Evolutionary conservation across 2,113 vertebrate genomes (phyloP), one percentile per base, ranked within the genome.

Genomic region (Lepisosteus osseus): DNA sequence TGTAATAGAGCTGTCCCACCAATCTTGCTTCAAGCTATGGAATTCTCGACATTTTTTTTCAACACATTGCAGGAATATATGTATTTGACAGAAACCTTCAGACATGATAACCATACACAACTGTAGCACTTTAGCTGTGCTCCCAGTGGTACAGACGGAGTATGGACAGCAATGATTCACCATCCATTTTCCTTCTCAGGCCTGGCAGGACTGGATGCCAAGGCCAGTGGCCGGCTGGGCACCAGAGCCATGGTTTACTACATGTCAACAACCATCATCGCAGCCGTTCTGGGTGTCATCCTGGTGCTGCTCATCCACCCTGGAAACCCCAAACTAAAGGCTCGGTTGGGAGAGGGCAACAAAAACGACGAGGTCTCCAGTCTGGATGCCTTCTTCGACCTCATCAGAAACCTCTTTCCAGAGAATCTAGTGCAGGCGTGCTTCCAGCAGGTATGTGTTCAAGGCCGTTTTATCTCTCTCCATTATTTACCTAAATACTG

Each of bases 161-260:
- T 29, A 29, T 29, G 29, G 29, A 29, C 29, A 29, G 29, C 29
- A 29, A 29, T 29, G 29, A 29, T 29, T 29, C 29, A 29, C 29
- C 29, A 29, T 29, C 29, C 29, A 29, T 29, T 89, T 78, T 84
- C 79, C 47, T 54, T 76, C 63, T 63, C 82, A 99, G 97, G 97
- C 79, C 85, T 99, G 72, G 90, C 97, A 8, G 97, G 97, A 75
- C 86, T 99, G 84, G 97, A 99, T 80, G 97, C 96, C 78, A 99
- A 99, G 88, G 96, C 97, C 70, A 98, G 96, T 40, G 97, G 97
- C 59, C 97, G 97, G 59, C 67, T 99, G 74, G 97, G 97, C 56
- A 96, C 97, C 3, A 94, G 97, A 87, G 97, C 97, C 72, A 99
- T 99, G 96, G 83, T 99, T 8, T 99, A 99, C 84, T 99, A 99